phyloP scores from a whole-genome alignment of 2,888 invertebrate genomes.

The Neocrepidodera transversa region DNA sequence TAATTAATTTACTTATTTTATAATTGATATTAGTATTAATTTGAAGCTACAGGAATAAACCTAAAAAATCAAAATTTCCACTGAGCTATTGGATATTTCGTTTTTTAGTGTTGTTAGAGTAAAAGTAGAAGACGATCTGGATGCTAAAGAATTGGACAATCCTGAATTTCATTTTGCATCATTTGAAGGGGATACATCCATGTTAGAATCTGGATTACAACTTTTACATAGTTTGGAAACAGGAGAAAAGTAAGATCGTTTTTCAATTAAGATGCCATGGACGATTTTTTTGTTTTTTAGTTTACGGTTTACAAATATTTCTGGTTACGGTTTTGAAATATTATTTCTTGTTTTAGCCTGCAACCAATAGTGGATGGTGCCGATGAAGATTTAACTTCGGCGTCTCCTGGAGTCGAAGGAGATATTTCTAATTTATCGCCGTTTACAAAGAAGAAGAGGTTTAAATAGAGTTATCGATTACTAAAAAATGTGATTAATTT shows the following conservation, averaged over 20 bases:
- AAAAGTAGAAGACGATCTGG: constrained; percentile 52
- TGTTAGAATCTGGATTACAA: constrained; percentile 54
- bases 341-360: constrained; percentile 37
- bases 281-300: too few relatives aligned
- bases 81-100: not conserved
- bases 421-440: constrained; percentile 42
- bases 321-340: too few relatives aligned
- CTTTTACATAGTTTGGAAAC: constrained; percentile 50
- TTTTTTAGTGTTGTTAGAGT: constrained; percentile 46
- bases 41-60: too few relatives aligned
- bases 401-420: constrained; percentile 43
- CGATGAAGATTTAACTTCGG: constrained; percentile 45
- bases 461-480: not conserved
- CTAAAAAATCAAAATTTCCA: constrained; percentile 14
- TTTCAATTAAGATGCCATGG: too few relatives aligned
- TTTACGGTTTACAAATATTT: too few relatives aligned
- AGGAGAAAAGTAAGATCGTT: constrained; percentile 27
- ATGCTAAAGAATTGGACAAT: constrained; percentile 49
- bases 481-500: too few relatives aligned
- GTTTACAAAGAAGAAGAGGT: constrained; percentile 46
- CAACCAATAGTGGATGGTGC: constrained; percentile 41
- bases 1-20: not conserved
- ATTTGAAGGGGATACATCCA: constrained; percentile 51
- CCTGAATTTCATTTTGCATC: constrained; percentile 52
- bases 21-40: not conserved